Conservation (phyloP, 2,113 vertebrate species). For the Megaceryle torquata region DNA sequence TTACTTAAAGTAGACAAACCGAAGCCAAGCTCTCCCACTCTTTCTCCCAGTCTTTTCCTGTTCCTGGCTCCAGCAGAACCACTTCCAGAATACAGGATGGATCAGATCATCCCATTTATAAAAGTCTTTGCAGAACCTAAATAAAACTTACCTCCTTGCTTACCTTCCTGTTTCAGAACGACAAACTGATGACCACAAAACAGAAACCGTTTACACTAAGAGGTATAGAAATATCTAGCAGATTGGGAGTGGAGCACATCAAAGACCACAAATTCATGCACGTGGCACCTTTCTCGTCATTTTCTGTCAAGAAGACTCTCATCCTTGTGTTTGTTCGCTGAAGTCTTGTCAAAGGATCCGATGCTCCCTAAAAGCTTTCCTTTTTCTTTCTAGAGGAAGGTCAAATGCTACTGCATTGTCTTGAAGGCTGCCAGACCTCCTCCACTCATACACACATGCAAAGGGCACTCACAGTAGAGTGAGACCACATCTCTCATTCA, state of each 20-base stretch:
- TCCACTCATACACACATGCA: fast-evolving
- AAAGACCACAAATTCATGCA: not conserved
- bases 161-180: not conserved
- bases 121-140: not conserved
- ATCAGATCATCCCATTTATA: not conserved
- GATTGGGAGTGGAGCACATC: not conserved
- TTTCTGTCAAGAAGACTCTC: not conserved
- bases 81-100: not conserved
- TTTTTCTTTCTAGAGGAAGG: not conserved
- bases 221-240: not conserved
- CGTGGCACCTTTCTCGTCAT: fast-evolving
- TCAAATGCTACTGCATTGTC: fast-evolving
- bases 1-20: not conserved
- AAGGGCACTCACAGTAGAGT: not conserved
- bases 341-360: not conserved
- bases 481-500: not conserved
- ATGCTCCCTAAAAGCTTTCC: not conserved
- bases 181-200: not conserved
- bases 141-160: not conserved
- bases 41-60: not conserved
- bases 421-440: not conserved
- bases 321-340: not conserved
- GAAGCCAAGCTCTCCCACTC: not conserved
- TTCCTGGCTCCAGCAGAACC: not conserved
- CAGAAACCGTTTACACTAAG: not conserved